Evolutionary conservation across 2,888 invertebrate genomes (phyloP), one percentile per base, ranked within the genome.

Genomic region (Tetranychus truncatus): DNA sequence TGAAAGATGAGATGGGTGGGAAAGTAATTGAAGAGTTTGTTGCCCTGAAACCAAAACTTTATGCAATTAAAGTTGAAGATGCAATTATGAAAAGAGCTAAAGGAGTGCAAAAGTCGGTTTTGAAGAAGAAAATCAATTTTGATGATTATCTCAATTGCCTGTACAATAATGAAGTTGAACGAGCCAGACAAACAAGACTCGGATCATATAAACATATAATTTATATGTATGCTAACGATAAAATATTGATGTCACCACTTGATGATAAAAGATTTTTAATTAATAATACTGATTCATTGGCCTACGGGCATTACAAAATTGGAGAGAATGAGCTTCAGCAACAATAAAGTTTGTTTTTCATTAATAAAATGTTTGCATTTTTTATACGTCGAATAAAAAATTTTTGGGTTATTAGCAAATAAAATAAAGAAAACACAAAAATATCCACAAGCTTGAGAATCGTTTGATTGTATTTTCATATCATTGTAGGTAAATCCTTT

Each of bases 1-100:
- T 81, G 75, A 81, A 82, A 78, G 81, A 81, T 76, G 81, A 81
- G 78, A 77, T 79, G 45, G 78, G 78, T 72, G 79, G 79, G 6
- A 71, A 65, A 11, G 77, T 78, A 20, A 79, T 81, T 73, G 74
- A 74, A 65, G 80, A 82, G 77, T 78, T 80, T 77, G 77, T 81
- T 4, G 80, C 79, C 3, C 55, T 78, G 24, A 75, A 73, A 76
- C 20, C 75, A 21, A 78, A 78, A 66, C 69, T 75, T 71, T 76
- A 77, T 72, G 55, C 55, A 67, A 67, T 11, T 3, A 21, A 11
- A 21, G 9, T n/a, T n/a, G 67, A 5, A 9, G 24, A n/a, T 67
- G 6, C 4, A 67, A 67, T n/a, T 6, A 1, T 18, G 4, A 67
- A 67, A n/a, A 21, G 20, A 21, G 67, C 67, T 1, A 67, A 67